These are phyloP conservation scores for Pedetes capensis DNA, from an alignment of 2,113 vertebrate genomes.

Conservation along the genomic window DNA sequence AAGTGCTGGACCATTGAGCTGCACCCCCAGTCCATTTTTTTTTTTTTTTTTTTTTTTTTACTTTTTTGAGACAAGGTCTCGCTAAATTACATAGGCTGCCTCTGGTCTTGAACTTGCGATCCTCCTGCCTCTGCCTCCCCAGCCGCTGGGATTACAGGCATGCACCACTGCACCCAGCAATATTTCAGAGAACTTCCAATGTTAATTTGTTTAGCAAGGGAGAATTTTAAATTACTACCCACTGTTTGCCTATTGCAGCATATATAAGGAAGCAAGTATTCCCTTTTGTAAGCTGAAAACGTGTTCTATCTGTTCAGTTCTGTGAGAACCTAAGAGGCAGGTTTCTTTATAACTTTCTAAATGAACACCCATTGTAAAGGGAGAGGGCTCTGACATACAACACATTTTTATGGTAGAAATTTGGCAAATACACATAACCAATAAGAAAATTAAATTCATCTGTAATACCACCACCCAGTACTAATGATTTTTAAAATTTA, in stretches of 20 bases:
- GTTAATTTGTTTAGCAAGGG: neutral
- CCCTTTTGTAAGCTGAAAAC: neutral
- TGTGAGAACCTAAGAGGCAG: neutral
- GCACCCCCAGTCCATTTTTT: too few species aligned
- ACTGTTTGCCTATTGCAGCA: neutral
- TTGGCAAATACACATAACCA: neutral
- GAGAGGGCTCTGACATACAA: neutral
- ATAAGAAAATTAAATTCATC: slow-evolving; percentile 7
- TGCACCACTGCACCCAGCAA: too few species aligned
- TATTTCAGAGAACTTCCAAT: slow-evolving; percentile 16
- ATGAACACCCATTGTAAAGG: neutral
- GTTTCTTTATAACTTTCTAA: neutral
- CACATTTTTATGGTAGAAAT: slow-evolving; percentile 32
- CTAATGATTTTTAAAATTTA: neutral
- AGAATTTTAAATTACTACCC: slow-evolving; percentile 15
- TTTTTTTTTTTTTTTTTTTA: too few species aligned
- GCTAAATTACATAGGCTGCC: too few species aligned
- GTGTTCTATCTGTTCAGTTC: neutral
- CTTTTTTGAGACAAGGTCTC: too few species aligned
- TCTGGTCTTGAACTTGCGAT: too few species aligned
- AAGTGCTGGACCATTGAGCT: too few species aligned
- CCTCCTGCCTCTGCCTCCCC: too few species aligned
- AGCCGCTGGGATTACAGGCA: too few species aligned
- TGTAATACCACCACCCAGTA: neutral
- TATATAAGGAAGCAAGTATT: neutral